Evolutionary conservation across 1,140 invertebrate genomes (phyloP), one percentile per base, ranked within the genome.

Genomic region (Subanguina moxae): DNA sequence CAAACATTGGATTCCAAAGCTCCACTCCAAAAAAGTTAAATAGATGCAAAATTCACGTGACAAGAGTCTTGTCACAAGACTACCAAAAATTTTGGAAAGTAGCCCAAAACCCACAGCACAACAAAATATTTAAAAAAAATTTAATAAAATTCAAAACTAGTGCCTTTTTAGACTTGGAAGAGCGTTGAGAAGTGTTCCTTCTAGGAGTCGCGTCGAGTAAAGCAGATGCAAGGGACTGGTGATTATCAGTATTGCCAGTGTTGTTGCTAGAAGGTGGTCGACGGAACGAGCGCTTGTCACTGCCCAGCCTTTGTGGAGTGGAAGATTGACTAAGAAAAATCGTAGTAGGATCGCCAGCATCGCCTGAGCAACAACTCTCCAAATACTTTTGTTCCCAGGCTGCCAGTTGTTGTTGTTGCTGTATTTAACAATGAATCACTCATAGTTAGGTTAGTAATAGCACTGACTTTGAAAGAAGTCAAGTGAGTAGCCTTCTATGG

Each of bases 211-310:
- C 70, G 61, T 80, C 78, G 15, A 80, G 52, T 23, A 80, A 62
- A 28, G 78, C 78, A 17, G 78, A 67, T 19, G 73, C 62, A 46
- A 83, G 70, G 23, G 69, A 72, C 59, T 82, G 71, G 25, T 82
- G 30, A 19, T 43, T 30, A 25, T 61, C 30, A 19, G 57, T 28
- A 30, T 48, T 42, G 27, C 48, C 23, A 19, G 1, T 25, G 48
- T 25, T 52, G n/a, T n/a, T n/a, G n/a, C n/a, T n/a, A n/a, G 48
- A 21, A 52, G 71, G 72, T 25, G 68, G 70, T 32, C 74, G 74
- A 56, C 80, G 75, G 59, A 80, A 80, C 13, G 74, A 80, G 38
- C 80, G 79, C 65, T 80, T 82, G 19, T 80, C 48, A 25, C 48
- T 52, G 3, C 48, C 58, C 28, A 19, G 19, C 28, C 58, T n/a